Conservation (phyloP, 1,140 invertebrate species). For the Diorhabda sublineata region DNA sequence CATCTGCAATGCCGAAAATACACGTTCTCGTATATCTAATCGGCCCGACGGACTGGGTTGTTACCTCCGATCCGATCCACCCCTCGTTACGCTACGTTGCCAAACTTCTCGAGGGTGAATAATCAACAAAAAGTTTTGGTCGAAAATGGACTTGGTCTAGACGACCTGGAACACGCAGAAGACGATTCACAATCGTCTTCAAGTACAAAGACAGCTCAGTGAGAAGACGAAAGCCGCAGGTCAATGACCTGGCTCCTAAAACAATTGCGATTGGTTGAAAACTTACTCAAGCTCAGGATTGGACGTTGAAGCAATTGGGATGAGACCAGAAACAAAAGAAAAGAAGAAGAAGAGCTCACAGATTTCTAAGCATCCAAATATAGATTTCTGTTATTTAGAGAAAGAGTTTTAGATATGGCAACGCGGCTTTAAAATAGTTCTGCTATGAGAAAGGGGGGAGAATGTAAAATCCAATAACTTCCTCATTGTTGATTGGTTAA, state of each 20-base stretch:
- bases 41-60: neutral
- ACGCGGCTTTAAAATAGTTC: neutral
- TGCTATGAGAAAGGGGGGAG: neutral
- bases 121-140: too few species aligned
- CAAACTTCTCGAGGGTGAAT: neutral
- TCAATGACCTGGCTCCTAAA: too few species aligned
- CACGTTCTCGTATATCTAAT: neutral
- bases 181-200: too few species aligned
- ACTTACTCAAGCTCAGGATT: too few species aligned
- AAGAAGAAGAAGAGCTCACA: neutral
- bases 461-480: slow-evolving; percentile 9
- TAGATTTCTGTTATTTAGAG: neutral
- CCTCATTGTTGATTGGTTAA: neutral
- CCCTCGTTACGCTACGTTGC: neutral
- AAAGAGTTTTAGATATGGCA: neutral
- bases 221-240: too few species aligned
- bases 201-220: too few species aligned
- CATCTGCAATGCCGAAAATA: neutral
- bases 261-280: too few species aligned
- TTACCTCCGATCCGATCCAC: neutral
- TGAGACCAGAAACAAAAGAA: too few species aligned
- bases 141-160: too few species aligned
- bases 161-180: too few species aligned
- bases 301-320: too few species aligned
- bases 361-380: neutral